Evolutionary conservation across 2,113 vertebrate species (phyloP), one percentile per base, ranked within the genome.

Genomic region (Solea senegalensis): DNA sequence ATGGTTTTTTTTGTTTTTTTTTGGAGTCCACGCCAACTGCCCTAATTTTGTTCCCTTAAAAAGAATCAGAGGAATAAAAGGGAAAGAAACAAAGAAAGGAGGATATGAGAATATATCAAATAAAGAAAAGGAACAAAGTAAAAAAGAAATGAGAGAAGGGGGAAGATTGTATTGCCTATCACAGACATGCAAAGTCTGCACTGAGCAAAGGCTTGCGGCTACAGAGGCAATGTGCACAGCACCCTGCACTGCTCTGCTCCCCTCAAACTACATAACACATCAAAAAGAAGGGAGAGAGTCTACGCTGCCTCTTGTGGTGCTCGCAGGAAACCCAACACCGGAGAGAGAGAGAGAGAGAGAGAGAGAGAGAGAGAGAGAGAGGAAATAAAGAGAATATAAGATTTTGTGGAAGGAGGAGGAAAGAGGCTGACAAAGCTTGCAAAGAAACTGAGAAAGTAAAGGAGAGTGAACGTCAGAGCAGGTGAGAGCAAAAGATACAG

Each of bases 11-110:
- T 16, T 80, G 82, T 79, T 86, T 82, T 83, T 83, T 88, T 92
- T 92, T 92, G 92, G 93, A 93, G 93, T 93, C 93, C 91, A 93
- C 90, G 92, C 91, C 90, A 93, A 92, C 92, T 93, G 93, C 93
- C 91, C 91, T 93, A 92, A 93, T 92, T 91, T 93, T 92, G 89
- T 86, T 89, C 87, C 89, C 81, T 86, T 87, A 65, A 85, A 90
- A 87, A 79, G 61, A 69, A 78, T 85, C 78, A 81, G 76, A 83
- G 66, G 63, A 70, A 84, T 73, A 71, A 74, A 81, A 80, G 86
- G 65, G 81, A 83, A 72, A 78, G 69, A 83, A 85, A 77, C 72
- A 86, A 85, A 85, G 74, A 82, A 86, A 86, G 71, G 72, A 90
- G 69, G 78, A 76, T 85, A 74, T 72, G 82, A 89, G 76, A 82